phyloP scores from a whole-genome alignment of 2,113 vertebrate species.

The Haliaeetus leucogaster region DNA sequence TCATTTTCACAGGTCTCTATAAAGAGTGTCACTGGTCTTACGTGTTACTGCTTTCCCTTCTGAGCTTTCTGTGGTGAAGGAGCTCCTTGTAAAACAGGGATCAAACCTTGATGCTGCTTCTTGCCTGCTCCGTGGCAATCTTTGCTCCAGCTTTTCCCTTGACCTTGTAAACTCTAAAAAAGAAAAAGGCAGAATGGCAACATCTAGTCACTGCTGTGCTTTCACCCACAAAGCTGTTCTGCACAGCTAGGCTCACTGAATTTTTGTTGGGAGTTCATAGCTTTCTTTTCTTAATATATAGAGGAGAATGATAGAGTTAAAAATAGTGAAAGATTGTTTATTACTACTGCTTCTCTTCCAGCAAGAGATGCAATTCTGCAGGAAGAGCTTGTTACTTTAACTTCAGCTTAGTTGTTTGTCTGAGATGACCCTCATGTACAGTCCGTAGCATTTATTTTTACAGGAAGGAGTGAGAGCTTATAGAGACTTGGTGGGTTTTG shows the following conservation, averaged over 20 bases:
- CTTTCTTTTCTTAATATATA: background rate
- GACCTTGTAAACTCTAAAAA: background rate
- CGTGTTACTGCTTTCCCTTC: background rate
- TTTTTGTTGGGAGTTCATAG: background rate
- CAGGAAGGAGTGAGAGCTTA: background rate
- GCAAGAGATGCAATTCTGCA: background rate
- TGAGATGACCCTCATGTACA: background rate
- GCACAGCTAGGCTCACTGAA: background rate
- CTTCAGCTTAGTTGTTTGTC: background rate
- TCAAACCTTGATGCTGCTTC: background rate
- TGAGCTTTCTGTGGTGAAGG: background rate
- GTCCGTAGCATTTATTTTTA: background rate
- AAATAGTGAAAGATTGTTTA: background rate
- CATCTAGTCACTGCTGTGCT: background rate
- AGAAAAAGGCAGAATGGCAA: background rate
- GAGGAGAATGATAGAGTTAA: background rate
- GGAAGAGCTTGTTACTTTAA: background rate
- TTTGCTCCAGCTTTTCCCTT: background rate
- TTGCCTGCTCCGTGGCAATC: background rate
- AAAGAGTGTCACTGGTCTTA: background rate
- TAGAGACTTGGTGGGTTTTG: background rate
- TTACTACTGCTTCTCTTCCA: background rate
- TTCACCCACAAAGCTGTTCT: background rate
- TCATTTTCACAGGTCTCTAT: background rate
- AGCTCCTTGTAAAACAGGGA: background rate